Percentiles rank a stretch among this genome's conserved stretches.
These are phyloP conservation scores for Agrochola litura DNA, from an alignment of 2,888 invertebrate genomes.

Conservation along the genomic window DNA sequence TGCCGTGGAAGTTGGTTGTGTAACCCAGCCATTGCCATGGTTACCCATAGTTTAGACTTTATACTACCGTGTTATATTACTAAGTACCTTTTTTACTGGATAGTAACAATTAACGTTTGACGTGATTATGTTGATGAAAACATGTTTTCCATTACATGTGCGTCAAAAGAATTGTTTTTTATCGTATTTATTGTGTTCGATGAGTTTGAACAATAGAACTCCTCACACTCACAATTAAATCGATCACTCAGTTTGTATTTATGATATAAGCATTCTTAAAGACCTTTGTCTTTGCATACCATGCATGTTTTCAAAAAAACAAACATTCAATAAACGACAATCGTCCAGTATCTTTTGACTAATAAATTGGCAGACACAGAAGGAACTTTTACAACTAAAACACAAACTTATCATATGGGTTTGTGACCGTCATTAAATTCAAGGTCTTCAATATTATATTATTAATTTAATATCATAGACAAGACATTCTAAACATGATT, in stretches of 20 bases:
- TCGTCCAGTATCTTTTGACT: neutral
- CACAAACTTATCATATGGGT: too few species aligned
- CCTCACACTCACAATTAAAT: neutral
- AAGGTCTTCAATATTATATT: neutral
- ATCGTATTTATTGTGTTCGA: neutral
- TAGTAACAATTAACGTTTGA: neutral
- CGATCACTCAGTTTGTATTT: neutral
- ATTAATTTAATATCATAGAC: neutral
- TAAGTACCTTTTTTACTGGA: neutral
- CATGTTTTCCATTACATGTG: neutral
- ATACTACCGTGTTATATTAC: neutral
- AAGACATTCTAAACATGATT: slow-evolving; percentile 37
- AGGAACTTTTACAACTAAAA: neutral
- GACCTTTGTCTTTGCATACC: neutral
- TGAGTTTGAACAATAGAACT: neutral
- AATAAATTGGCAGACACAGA: neutral
- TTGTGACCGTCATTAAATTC: neutral
- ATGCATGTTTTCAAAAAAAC: neutral
- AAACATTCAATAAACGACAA: neutral
- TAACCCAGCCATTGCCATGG: slow-evolving; percentile 10
- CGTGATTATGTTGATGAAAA: neutral
- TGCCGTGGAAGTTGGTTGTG: slow-evolving; percentile 21
- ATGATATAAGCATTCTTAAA: neutral
- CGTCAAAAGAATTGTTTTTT: neutral
- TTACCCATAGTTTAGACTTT: slow-evolving; percentile 2